These are phyloP conservation scores for Microplitis manilae DNA, from an alignment of 2,888 invertebrate species.

Conservation along the genomic window DNA sequence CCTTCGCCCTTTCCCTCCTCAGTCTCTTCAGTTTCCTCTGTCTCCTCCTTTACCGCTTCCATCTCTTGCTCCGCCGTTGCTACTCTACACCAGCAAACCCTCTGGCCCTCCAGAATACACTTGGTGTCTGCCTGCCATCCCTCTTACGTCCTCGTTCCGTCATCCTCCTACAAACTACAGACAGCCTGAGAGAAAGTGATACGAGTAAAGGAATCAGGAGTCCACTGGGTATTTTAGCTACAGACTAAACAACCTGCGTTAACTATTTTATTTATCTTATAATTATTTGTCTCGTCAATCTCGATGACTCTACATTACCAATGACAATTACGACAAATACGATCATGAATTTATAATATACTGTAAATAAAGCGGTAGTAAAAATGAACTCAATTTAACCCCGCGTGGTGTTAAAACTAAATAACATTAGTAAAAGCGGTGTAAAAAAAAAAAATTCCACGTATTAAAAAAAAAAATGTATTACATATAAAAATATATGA, in stretches of 20 bases:
- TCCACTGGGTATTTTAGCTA: slow-evolving; percentile 14
- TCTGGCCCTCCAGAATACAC: slow-evolving; percentile 49
- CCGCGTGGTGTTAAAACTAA: too few species aligned
- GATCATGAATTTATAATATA: too few species aligned
- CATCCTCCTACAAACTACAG: slow-evolving; percentile 59
- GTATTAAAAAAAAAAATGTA: too few species aligned
- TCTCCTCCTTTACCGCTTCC: slow-evolving; percentile 58
- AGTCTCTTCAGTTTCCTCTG: slow-evolving; percentile 53
- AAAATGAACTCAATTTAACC: too few species aligned
- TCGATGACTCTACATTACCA: too few species aligned
- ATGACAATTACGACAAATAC: too few species aligned
- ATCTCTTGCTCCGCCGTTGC: slow-evolving; percentile 60
- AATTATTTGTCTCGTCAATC: too few species aligned
- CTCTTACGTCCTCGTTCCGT: slow-evolving; percentile 67
- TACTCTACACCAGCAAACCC: slow-evolving; percentile 60
- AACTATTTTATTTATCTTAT: too few species aligned
- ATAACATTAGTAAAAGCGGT: too few species aligned
- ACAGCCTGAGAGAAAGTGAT: slow-evolving; percentile 57
- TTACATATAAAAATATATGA: too few species aligned
- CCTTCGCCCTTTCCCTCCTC: slow-evolving; percentile 67
- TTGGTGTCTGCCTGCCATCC: slow-evolving; percentile 64
- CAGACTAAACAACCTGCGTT: background rate
- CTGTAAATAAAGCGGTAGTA: too few species aligned
- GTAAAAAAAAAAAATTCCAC: too few species aligned
- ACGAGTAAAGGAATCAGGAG: slow-evolving; percentile 49